phyloP scores from a whole-genome alignment of 1,140 invertebrate species.

The Philaenus spumarius region DNA sequence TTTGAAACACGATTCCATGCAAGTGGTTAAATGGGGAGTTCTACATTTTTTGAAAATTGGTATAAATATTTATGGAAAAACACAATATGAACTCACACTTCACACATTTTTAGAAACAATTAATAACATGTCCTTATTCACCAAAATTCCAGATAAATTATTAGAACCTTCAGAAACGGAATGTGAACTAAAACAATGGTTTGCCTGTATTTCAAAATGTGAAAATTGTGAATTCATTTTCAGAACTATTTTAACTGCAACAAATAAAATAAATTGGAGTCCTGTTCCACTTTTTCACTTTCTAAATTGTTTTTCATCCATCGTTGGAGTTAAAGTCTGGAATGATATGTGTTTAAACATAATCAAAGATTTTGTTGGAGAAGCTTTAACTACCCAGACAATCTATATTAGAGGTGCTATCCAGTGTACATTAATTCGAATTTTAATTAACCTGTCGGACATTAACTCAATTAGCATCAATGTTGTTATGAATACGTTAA shows the following conservation, averaged over 20 bases:
- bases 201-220: no score
- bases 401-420: conserved; percentile 30
- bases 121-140: no score
- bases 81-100: no score
- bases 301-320: background rate
- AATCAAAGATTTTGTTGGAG: conserved; percentile 24
- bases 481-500: conserved; percentile 17
- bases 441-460: conserved; percentile 21
- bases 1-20: conserved; percentile 41
- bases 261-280: conserved; percentile 12
- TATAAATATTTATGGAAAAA: background rate
- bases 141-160: no score
- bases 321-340: background rate
- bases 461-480: background rate
- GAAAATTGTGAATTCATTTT: no score
- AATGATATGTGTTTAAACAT: conserved; percentile 11
- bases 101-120: no score
- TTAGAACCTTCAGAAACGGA: no score
- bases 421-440: conserved; percentile 26
- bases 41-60: conserved; percentile 30
- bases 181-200: no score
- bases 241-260: conserved; percentile 7
- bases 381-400: conserved; percentile 26
- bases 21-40: conserved; percentile 42
- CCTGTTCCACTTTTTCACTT: conserved; percentile 20